phyloP scores from a whole-genome alignment of 2,888 invertebrate genomes.

The Tipula vernalis region DNA sequence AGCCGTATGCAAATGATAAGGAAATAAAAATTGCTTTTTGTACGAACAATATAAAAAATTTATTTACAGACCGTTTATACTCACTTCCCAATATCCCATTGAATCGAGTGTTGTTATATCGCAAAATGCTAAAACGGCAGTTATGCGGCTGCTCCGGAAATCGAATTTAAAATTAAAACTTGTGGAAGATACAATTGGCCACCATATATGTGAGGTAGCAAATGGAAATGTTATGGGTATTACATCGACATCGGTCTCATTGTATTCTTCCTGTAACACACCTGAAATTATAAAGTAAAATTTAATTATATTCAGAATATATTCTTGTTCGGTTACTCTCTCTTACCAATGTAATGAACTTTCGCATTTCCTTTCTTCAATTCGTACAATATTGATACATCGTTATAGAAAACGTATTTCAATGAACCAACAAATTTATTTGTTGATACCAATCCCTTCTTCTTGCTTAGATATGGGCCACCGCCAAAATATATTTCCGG shows the following conservation, averaged over 20 bases:
- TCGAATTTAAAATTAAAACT: constrained; percentile 69
- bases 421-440: constrained; percentile 83
- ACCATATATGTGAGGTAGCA: constrained; percentile 81
- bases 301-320: not conserved
- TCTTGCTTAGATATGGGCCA: constrained; percentile 72
- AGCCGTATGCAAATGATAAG: not conserved
- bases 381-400: constrained; percentile 81
- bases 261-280: constrained; percentile 68
- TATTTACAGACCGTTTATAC: constrained; percentile 13
- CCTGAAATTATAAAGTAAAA: constrained; percentile 30
- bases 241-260: constrained; percentile 70
- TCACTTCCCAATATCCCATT: constrained; percentile 79
- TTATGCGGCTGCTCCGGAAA: constrained; percentile 71
- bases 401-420: constrained; percentile 87
- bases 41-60: not conserved
- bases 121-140: constrained; percentile 76
- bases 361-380: constrained; percentile 74
- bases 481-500: constrained; percentile 89
- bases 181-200: constrained; percentile 64
- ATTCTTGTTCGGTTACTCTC: not conserved
- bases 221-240: constrained; percentile 88
- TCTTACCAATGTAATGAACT: constrained; percentile 57
- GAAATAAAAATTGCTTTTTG: not conserved
- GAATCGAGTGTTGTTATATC: constrained; percentile 60
- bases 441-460: constrained; percentile 65